Conservation (phyloP, 2,797 vertebrate species). For the Tenualosa thibaudeaui region DNA sequence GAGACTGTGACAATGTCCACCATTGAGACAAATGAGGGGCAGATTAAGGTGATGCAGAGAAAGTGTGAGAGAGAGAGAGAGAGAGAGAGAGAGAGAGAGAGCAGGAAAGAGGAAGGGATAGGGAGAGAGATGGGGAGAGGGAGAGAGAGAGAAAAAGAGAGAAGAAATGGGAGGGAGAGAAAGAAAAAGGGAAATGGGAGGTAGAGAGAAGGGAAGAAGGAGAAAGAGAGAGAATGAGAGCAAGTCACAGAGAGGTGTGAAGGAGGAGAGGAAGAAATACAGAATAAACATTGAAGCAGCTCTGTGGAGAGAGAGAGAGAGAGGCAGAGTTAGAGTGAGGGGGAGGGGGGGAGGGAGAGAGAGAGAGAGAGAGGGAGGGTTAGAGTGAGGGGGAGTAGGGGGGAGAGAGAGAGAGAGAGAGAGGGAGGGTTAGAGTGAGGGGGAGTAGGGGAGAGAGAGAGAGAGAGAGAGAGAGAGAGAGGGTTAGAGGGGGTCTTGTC, state of each 20-base stretch:
- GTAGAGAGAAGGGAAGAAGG: neutral
- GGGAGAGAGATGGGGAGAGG: neutral
- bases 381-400: neutral
- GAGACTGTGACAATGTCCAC: too few relatives aligned
- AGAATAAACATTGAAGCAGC: neutral
- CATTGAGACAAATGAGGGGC: neutral
- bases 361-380: neutral
- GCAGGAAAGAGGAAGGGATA: too few relatives aligned
- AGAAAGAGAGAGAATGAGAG: too few relatives aligned
- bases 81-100: neutral
- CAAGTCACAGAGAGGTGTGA: too few relatives aligned
- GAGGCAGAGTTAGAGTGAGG: neutral
- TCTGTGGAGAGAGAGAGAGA: constrained; percentile 6
- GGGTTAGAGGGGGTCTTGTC: too few relatives aligned
- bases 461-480: neutral
- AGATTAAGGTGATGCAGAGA: neutral
- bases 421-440: neutral
- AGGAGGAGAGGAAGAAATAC: neutral
- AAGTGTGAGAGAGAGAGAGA: neutral
- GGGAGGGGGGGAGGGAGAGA: neutral
- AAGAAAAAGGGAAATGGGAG: too few relatives aligned
- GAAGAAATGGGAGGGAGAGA: neutral
- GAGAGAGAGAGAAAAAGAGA: neutral
- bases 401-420: neutral
- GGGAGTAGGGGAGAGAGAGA: neutral